Evolutionary conservation across 2,888 invertebrate species (phyloP), one percentile per base, ranked within the genome.

Genomic region (Crocallis elinguaria): DNA sequence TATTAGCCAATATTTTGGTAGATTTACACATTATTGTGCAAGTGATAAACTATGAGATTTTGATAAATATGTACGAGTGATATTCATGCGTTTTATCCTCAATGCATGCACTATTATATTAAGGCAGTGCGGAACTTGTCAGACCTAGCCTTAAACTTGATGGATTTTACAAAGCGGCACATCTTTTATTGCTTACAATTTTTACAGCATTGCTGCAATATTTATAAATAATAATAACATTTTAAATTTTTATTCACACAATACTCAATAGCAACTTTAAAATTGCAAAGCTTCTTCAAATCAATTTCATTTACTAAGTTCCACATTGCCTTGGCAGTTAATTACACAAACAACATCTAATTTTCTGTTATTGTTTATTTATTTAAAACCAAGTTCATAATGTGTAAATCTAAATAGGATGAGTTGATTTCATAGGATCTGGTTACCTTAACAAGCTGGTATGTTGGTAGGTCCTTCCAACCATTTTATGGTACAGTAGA

Each of bases 391-490:
- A 13, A 9, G 33, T 57, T 46, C 2, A 46, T 49, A 66, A 87
- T 88, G 88, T 89, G 90, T 89, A 87, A 88, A 89, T 86, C 87
- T 88, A 88, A 86, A 78, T 62, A 54, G 33, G 41, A 66, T 88
- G 88, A 88, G 76, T 75, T 67, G 78, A 81, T 68, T 75, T 77
- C 64, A 75, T 69, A 81, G 82, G 82, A 86, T 82, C 82, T 62
- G 73, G 75, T 92, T 93, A 93, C 93, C 93, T 93, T 93, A 88
- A 93, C 89, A 90, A 93, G 93, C 92, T 93, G 93, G 91, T 93
- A 93, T 88, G 93, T 92, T 87, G 93, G 93, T 91, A 93, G 93
- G 88, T 93, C 93, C 93, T 93, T 92, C 90, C 92, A 88, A 87
- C 87, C 86, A 88, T 84, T 79, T 82, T 82, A 88, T 78, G 88